Evolutionary conservation across 1,140 invertebrate genomes (phyloP).

Genomic region (Heterodera schachtii): DNA sequence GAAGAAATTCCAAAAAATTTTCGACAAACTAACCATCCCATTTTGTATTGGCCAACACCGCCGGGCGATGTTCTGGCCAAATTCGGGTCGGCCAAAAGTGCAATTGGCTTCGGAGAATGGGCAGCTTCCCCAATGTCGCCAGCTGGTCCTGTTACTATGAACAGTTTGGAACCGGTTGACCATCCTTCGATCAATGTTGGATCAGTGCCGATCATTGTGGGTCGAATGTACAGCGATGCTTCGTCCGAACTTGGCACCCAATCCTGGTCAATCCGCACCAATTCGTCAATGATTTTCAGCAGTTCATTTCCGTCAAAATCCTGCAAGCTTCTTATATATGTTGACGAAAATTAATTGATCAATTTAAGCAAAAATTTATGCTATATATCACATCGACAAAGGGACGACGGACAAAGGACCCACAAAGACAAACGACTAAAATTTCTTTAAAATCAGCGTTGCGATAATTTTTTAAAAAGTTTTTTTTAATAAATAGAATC

Average conservation of each 20-base stretch:
- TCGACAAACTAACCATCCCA: slow-evolving; percentile 75
- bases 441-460: too few species aligned
- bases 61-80: slow-evolving; percentile 90
- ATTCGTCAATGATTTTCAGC: slow-evolving; percentile 81
- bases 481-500: too few species aligned
- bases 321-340: slow-evolving; percentile 56
- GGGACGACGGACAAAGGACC: too few species aligned
- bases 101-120: slow-evolving; percentile 74
- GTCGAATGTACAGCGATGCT: slow-evolving; percentile 88
- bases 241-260: slow-evolving; percentile 85
- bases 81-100: slow-evolving; percentile 78
- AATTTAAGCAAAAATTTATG: too few species aligned
- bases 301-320: slow-evolving; percentile 85
- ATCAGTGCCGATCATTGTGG: slow-evolving; percentile 93
- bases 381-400: too few species aligned
- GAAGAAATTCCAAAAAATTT: too few species aligned
- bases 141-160: slow-evolving; percentile 84
- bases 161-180: slow-evolving; percentile 83
- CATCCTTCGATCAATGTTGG: slow-evolving; percentile 72
- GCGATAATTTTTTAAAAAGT: background rate
- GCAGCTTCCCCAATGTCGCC: slow-evolving; percentile 69
- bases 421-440: background rate
- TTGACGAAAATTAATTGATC: too few species aligned
- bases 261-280: slow-evolving; percentile 88
- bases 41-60: slow-evolving; percentile 88